These are phyloP conservation scores for Sinotaia quadrata DNA, from an alignment of 2,888 invertebrate genomes.

Conservation along the genomic window DNA sequence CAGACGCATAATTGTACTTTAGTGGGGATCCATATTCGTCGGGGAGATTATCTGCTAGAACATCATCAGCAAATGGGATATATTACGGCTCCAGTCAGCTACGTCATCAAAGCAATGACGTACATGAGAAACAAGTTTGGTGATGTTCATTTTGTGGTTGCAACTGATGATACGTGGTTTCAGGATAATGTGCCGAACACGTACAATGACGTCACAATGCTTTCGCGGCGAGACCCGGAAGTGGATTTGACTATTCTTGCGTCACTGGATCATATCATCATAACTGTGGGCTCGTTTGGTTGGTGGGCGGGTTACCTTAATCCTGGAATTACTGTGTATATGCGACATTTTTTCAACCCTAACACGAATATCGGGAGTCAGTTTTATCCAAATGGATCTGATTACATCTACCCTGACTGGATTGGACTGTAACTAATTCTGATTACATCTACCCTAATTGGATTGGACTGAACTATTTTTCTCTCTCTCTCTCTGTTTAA, in stretches of 20 bases:
- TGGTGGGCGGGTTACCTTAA: slow-evolving; percentile 52
- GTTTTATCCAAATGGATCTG: slow-evolving; percentile 2
- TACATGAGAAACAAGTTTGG: slow-evolving; percentile 38
- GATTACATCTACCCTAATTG: too few species aligned
- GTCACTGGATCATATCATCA: slow-evolving; percentile 50
- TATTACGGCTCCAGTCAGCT: slow-evolving; percentile 39
- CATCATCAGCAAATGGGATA: slow-evolving; percentile 27
- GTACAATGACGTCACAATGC: slow-evolving; percentile 3
- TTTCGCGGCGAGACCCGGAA: slow-evolving; percentile 28
- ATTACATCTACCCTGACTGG: slow-evolving; percentile 13
- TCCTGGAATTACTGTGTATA: slow-evolving; percentile 43
- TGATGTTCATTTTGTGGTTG: slow-evolving; percentile 42
- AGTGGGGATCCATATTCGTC: not conserved
- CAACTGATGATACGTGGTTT: slow-evolving; percentile 46
- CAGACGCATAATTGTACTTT: not conserved
- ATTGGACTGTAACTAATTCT: slow-evolving; percentile 13
- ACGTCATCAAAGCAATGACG: slow-evolving; percentile 40
- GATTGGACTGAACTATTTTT: too few species aligned
- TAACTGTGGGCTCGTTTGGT: slow-evolving; percentile 48
- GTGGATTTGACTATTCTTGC: slow-evolving; percentile 48
- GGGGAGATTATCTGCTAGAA: slow-evolving; percentile 1
- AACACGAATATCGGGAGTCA: not conserved
- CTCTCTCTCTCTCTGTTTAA: too few species aligned
- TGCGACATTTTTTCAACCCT: slow-evolving; percentile 27
- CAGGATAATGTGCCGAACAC: slow-evolving; percentile 28